Percentiles rank a stretch among this genome's conserved stretches.
Conservation (phyloP, 1,140 invertebrate genomes). For the Gyrodactylus salaris region DNA sequence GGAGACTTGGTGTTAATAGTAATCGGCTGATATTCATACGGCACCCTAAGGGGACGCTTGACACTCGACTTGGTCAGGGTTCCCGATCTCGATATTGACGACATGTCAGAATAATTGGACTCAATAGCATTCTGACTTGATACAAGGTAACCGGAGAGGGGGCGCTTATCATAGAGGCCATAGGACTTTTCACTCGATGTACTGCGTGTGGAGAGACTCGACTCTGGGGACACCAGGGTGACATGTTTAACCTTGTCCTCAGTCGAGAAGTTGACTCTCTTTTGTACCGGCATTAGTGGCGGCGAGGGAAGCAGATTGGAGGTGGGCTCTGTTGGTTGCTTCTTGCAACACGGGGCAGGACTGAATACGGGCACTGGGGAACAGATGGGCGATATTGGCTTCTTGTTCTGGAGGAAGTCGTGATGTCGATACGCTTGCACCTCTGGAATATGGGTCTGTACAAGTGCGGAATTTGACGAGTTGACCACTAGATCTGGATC, state of each 20-base stretch:
- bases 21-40: no score
- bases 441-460: background rate
- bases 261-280: background rate
- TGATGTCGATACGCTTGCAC: background rate
- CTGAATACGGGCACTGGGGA: background rate
- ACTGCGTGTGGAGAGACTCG: background rate
- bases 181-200: background rate
- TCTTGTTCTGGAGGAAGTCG: background rate
- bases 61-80: background rate
- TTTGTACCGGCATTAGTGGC: background rate
- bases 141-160: background rate
- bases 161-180: background rate
- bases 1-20: no score
- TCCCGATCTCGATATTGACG: background rate
- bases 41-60: background rate
- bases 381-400: background rate
- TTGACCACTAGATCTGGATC: background rate
- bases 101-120: background rate
- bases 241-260: background rate
- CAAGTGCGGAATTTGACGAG: background rate
- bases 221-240: background rate
- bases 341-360: background rate
- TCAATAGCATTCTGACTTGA: background rate
- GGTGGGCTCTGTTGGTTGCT: background rate
- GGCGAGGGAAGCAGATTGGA: background rate